These are phyloP conservation scores for Polydesmus complanatus DNA, from an alignment of 2,888 invertebrate species.

Conservation along the genomic window DNA sequence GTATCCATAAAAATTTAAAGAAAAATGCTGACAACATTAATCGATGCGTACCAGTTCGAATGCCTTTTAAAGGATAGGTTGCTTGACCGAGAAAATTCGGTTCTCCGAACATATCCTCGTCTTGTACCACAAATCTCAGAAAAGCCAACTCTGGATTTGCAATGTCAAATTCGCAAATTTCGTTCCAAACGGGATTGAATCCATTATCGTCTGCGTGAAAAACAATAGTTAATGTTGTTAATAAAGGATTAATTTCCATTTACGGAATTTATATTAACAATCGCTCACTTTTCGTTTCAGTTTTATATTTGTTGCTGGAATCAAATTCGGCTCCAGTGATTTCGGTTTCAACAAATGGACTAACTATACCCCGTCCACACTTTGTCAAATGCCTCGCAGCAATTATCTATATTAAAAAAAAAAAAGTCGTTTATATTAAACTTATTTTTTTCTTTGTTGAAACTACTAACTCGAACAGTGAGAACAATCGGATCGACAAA, in stretches of 20 bases:
- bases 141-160: conserved; percentile 69
- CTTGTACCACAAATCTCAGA: conserved; percentile 68
- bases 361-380: conserved; percentile 60
- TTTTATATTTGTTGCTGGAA: conserved; percentile 63
- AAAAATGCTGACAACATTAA: too few species aligned
- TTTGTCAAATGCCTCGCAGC: conserved; percentile 80
- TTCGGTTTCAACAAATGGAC: conserved; percentile 86
- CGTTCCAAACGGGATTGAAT: conserved; percentile 85
- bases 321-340: conserved; percentile 78
- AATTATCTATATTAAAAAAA: conserved; percentile 43
- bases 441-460: conserved; percentile 19
- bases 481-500: conserved; percentile 48
- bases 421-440: background rate
- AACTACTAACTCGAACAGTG: conserved; percentile 44
- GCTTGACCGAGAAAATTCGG: conserved; percentile 93
- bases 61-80: conserved; percentile 60
- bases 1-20: too few species aligned
- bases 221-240: conserved; percentile 5
- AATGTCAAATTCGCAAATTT: conserved; percentile 66
- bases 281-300: conserved; percentile 64
- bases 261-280: conserved; percentile 3
- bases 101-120: conserved; percentile 95
- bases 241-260: too few species aligned
- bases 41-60: conserved; percentile 23
- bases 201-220: conserved; percentile 66